Evolutionary conservation across 92 coral and sea anemone species (phyloP).

Genomic region (Porites cylindrica): DNA sequence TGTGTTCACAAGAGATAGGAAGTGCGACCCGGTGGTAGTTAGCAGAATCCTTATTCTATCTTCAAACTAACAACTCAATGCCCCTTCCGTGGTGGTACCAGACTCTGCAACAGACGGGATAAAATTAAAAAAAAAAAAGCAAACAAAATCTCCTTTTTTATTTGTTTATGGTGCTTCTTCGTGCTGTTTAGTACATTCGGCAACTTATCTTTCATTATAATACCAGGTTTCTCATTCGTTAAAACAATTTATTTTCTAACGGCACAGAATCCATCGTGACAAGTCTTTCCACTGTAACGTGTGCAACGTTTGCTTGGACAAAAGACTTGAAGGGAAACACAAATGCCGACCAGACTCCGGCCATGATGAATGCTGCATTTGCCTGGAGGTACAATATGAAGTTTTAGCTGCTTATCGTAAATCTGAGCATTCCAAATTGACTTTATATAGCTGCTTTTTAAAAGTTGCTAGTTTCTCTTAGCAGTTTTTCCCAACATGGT

Average conservation of each 20-base stretch:
- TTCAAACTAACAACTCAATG: too few relatives aligned
- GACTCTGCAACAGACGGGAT: too few relatives aligned
- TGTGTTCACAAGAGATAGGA: too few relatives aligned
- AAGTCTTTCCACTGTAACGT: conserved; percentile 90
- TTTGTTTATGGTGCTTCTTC: too few relatives aligned
- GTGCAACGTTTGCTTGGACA: conserved; percentile 90
- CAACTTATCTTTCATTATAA: too few relatives aligned
- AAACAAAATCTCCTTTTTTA: too few relatives aligned
- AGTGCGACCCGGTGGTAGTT: too few relatives aligned
- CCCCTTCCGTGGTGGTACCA: too few relatives aligned
- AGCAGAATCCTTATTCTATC: too few relatives aligned
- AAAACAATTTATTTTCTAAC: not conserved
- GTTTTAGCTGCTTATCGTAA: not conserved
- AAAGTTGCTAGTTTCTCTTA: not conserved
- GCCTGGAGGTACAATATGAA: conserved; percentile 72
- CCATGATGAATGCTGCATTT: conserved; percentile 93
- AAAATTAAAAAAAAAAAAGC: too few relatives aligned
- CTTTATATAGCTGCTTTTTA: not conserved
- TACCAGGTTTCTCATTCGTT: too few relatives aligned
- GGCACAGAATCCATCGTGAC: conserved; percentile 73
- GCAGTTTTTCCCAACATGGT: not conserved
- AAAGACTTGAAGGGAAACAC: conserved; percentile 79
- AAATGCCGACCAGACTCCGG: conserved; percentile 94
- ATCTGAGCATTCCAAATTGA: not conserved
- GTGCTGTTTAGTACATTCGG: too few relatives aligned